Conservation (phyloP, 2,888 invertebrate genomes). For the Noctuana brunneofusca region DNA sequence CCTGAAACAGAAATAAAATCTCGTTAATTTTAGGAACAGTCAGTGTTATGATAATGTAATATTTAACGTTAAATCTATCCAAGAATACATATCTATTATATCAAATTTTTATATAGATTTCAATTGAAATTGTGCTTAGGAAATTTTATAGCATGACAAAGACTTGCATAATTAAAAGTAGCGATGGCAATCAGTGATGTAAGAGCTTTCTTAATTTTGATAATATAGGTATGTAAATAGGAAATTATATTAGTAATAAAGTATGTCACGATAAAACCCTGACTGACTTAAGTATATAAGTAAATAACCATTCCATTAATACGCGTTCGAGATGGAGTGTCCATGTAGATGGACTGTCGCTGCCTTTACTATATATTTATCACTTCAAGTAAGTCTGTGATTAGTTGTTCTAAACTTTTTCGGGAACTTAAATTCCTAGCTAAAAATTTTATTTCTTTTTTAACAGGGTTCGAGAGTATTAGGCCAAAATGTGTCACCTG, state of each 20-base stretch:
- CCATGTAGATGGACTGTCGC: slow-evolving; percentile 49
- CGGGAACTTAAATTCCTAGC: not conserved
- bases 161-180: slow-evolving; percentile 28
- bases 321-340: slow-evolving; percentile 59
- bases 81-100: too few relatives aligned
- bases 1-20: slow-evolving; percentile 56
- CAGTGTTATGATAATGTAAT: not conserved
- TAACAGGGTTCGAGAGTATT: not conserved
- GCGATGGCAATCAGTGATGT: slow-evolving; percentile 49
- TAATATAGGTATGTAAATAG: slow-evolving; percentile 44
- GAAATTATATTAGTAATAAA: slow-evolving; percentile 35
- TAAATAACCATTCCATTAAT: slow-evolving; percentile 49
- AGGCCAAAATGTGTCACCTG: slow-evolving; percentile 39
- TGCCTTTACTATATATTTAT: slow-evolving; percentile 47
- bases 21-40: not conserved
- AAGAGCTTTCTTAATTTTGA: slow-evolving; percentile 54
- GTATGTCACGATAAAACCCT: slow-evolving; percentile 35
- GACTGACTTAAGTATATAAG: slow-evolving; percentile 48
- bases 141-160: not conserved
- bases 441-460: not conserved
- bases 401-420: not conserved
- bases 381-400: slow-evolving; percentile 35
- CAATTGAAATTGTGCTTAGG: not conserved
- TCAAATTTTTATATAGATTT: not conserved
- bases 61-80: not conserved